These are phyloP conservation scores for Nebria brevicollis DNA, from an alignment of 2,888 invertebrate species.

Conservation along the genomic window DNA sequence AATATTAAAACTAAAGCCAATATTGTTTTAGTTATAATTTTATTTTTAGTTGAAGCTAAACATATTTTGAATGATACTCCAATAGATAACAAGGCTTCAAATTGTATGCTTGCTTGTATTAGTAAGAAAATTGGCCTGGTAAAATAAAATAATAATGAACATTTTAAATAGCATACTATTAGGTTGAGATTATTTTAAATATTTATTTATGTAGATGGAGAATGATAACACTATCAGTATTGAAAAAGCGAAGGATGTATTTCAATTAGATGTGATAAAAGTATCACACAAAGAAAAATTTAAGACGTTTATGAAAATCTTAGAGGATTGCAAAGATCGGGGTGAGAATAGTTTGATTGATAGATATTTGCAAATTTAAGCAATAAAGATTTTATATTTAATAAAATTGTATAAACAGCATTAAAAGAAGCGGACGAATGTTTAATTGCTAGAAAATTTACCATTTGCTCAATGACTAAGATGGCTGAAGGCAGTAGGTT, in stretches of 20 bases:
- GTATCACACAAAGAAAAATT: not conserved
- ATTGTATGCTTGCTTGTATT: constrained; percentile 5
- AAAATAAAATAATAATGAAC: not conserved
- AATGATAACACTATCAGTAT: constrained; percentile 11
- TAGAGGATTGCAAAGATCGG: not conserved
- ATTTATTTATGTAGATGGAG: not conserved
- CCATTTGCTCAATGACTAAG: not conserved
- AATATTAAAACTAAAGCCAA: not conserved
- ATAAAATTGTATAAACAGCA: not conserved
- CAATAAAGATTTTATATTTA: not conserved
- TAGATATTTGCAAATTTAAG: no score
- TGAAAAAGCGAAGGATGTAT: not conserved
- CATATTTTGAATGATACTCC: not conserved
- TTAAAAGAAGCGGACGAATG: constrained; percentile 13
- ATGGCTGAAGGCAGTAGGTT: constrained; percentile 19
- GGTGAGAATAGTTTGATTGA: not conserved
- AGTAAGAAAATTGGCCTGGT: constrained; percentile 2
- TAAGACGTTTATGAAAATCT: not conserved
- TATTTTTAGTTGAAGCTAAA: not conserved
- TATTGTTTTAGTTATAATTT: not conserved
- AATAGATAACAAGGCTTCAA: not conserved
- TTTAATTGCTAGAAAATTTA: not conserved
- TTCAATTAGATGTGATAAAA: not conserved
- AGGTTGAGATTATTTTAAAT: not conserved
- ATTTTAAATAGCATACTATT: not conserved